Conservation (phyloP, 2,797 vertebrate species). For the Tympanoctomys barrerae region DNA sequence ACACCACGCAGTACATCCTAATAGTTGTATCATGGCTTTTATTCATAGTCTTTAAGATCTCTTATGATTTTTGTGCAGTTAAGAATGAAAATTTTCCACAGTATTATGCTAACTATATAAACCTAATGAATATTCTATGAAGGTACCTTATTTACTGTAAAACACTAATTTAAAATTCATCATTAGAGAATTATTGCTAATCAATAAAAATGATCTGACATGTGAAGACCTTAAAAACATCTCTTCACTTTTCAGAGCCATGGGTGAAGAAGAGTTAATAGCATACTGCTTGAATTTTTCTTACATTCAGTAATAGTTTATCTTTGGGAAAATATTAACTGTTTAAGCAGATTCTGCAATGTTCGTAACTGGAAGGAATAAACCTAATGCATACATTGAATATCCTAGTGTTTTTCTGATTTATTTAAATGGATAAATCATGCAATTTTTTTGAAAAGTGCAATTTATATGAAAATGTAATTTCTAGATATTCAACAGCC, state of each 20-base stretch:
- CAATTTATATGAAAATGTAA: constrained; percentile 82
- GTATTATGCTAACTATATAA: constrained; percentile 33
- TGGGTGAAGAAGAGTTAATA: constrained; percentile 45
- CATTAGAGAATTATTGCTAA: constrained; percentile 27
- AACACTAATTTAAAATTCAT: constrained; percentile 51
- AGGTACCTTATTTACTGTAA: constrained; percentile 41
- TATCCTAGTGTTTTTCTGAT: constrained; percentile 70
- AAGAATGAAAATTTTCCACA: constrained; percentile 33
- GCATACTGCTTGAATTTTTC: constrained; percentile 53
- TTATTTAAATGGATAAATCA: constrained; percentile 71
- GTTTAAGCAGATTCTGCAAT: constrained; percentile 67
- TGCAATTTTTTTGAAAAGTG: constrained; percentile 68
- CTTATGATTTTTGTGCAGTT: constrained; percentile 42
- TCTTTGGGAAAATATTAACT: constrained; percentile 73
- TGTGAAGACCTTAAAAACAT: constrained; percentile 23
- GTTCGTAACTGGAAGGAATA: constrained; percentile 54
- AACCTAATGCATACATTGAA: constrained; percentile 63
- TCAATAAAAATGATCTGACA: not conserved
- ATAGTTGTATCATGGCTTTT: not conserved
- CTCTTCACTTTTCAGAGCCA: not conserved
- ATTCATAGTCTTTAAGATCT: not conserved
- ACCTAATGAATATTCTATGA: constrained; percentile 24
- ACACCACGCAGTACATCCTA: not conserved
- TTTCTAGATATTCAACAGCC: constrained; percentile 68
- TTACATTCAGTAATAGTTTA: constrained; percentile 64